phyloP scores from a whole-genome alignment of 2,797 vertebrate genomes.

The Chanos chanos region DNA sequence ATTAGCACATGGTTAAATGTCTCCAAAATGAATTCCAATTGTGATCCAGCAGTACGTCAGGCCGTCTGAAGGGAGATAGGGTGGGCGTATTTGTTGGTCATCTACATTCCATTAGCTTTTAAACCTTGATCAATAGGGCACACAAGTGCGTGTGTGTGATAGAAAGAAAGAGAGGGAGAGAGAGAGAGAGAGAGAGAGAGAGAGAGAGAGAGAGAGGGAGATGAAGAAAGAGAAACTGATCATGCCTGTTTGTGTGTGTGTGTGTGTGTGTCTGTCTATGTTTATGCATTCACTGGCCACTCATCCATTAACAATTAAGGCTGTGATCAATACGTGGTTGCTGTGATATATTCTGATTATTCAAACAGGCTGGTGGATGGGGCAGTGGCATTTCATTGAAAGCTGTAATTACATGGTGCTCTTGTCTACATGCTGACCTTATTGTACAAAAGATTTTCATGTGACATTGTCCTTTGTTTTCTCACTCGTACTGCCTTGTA shows the following conservation, averaged over 20 bases:
- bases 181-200: conserved; percentile 22
- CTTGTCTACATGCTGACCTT: conserved; percentile 54
- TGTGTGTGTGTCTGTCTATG: conserved; percentile 16
- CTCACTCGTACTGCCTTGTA: not conserved
- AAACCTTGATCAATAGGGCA: conserved; percentile 31
- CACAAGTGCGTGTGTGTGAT: conserved; percentile 25
- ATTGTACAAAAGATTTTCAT: too few species aligned
- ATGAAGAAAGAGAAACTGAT: not conserved
- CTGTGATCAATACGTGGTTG: conserved; percentile 58
- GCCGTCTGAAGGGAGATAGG: conserved; percentile 10
- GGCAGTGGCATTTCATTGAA: conserved; percentile 9
- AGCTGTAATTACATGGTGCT: conserved; percentile 29
- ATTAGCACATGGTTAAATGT: conserved; percentile 15
- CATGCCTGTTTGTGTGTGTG: conserved; percentile 17
- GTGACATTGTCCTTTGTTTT: too few species aligned
- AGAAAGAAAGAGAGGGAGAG: conserved; percentile 16
- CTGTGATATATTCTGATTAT: conserved; percentile 54
- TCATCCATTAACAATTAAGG: conserved; percentile 64
- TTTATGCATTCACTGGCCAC: conserved; percentile 36
- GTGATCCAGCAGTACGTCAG: conserved; percentile 6
- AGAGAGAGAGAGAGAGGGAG: not conserved
- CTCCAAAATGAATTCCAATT: conserved; percentile 5
- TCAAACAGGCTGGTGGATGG: conserved; percentile 14
- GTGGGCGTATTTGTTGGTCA: conserved; percentile 2
- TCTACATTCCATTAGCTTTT: conserved; percentile 40